Evolutionary conservation across 1,140 invertebrate genomes (phyloP).

Genomic region (Eumeta japonica): DNA sequence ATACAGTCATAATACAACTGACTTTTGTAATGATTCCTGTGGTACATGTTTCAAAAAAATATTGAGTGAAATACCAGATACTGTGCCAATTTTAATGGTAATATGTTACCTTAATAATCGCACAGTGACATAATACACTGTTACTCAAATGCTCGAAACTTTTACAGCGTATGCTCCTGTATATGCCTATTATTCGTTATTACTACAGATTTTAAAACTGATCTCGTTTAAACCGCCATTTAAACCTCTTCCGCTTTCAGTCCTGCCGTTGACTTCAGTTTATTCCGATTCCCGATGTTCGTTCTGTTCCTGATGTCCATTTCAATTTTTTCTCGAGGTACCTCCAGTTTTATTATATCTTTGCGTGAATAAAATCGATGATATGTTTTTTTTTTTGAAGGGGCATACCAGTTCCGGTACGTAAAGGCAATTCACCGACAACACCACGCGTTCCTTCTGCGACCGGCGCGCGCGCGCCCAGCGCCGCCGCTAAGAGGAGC

Average conservation of each 20-base stretch:
- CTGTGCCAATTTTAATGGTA: no score
- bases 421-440: constrained; percentile 39
- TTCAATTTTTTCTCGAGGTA: neutral
- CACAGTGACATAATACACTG: no score
- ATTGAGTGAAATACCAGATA: no score
- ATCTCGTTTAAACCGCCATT: no score
- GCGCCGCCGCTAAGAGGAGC: constrained; percentile 26
- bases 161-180: no score
- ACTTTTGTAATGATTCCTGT: neutral
- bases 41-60: no score
- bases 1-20: neutral
- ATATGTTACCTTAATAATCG: no score
- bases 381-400: constrained; percentile 16
- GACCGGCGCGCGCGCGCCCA: constrained; percentile 9
- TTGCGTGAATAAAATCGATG: neutral
- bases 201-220: no score
- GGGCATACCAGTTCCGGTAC: constrained; percentile 43
- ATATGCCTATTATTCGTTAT: no score
- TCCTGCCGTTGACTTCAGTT: neutral
- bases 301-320: no score
- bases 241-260: neutral
- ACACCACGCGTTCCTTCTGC: constrained; percentile 4
- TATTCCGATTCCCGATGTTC: no score
- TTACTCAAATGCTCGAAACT: no score
- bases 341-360: neutral